Evolutionary conservation across 2,113 vertebrate species (phyloP).

Genomic region (Dasypus novemcinctus): DNA sequence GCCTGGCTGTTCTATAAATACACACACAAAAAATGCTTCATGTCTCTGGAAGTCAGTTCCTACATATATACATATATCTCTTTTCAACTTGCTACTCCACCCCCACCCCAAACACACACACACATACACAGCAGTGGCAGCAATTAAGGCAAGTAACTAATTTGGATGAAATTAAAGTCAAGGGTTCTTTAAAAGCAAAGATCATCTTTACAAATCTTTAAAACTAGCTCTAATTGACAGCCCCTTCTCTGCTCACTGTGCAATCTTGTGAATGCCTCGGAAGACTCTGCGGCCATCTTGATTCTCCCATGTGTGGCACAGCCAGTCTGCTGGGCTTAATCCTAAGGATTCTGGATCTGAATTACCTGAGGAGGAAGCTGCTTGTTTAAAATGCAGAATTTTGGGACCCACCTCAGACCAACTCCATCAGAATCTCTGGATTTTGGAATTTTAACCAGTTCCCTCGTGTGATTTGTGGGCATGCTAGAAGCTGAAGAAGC

Average conservation of each 20-base stretch:
- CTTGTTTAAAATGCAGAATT: neutral
- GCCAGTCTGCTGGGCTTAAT: fast-evolving
- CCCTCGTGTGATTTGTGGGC: neutral
- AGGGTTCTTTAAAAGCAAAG: constrained; percentile 13
- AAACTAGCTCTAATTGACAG: neutral
- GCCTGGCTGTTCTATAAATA: neutral
- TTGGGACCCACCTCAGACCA: neutral
- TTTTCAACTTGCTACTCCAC: neutral
- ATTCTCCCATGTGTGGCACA: neutral
- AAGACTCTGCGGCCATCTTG: neutral
- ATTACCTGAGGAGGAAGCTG: neutral
- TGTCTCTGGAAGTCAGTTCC: neutral
- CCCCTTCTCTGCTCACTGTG: neutral
- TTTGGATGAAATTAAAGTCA: neutral
- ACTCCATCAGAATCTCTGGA: neutral
- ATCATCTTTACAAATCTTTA: neutral
- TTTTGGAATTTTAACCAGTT: neutral
- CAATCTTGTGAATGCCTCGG: neutral
- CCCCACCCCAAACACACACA: no score
- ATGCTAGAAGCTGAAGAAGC: neutral
- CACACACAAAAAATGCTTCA: neutral
- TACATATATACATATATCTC: neutral
- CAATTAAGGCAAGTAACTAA: constrained; percentile 6
- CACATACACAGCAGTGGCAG: neutral
- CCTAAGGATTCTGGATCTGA: neutral